Conservation (phyloP, 2,797 vertebrate species). For the Holocentrus rufus region DNA sequence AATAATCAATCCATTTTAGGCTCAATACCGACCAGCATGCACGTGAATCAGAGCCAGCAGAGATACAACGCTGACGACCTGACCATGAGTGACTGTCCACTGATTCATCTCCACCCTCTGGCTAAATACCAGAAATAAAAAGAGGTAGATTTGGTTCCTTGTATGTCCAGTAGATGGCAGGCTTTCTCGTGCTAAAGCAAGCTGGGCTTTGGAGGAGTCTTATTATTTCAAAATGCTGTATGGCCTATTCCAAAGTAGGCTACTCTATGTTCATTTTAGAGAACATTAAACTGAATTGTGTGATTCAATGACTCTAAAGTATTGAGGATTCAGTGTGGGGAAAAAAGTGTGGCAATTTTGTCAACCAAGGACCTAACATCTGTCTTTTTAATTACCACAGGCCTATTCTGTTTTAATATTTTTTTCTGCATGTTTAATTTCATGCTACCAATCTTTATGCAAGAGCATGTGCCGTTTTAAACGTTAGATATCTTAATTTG, state of each 20-base stretch:
- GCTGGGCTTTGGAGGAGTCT: not conserved
- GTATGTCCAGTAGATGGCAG: slow-evolving; percentile 75
- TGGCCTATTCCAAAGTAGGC: not conserved
- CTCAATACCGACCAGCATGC: slow-evolving; percentile 34
- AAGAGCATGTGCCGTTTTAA: slow-evolving; percentile 13
- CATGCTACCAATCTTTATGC: not conserved
- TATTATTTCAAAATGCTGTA: not conserved
- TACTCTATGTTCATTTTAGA: not conserved
- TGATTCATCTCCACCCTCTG: slow-evolving; percentile 66
- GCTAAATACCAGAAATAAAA: slow-evolving; percentile 42
- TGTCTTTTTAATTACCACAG: not conserved
- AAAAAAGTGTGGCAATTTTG: not conserved
- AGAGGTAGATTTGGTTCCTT: slow-evolving; percentile 11
- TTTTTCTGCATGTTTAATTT: slow-evolving; percentile 19
- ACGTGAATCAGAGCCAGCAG: slow-evolving; percentile 5
- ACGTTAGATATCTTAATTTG: slow-evolving; percentile 43
- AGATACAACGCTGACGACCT: slow-evolving; percentile 58
- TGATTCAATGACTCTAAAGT: too few species aligned
- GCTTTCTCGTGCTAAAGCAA: slow-evolving; percentile 59
- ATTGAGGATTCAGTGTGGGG: not conserved
- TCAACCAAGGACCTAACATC: not conserved
- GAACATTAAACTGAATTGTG: not conserved
- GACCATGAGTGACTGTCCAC: slow-evolving; percentile 56
- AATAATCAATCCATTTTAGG: slow-evolving; percentile 33
- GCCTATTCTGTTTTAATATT: slow-evolving; percentile 7